Evolutionary conservation across 2,113 vertebrate genomes (phyloP), one percentile per base, ranked within the genome.

Genomic region (Psilopsiagon aymara): DNA sequence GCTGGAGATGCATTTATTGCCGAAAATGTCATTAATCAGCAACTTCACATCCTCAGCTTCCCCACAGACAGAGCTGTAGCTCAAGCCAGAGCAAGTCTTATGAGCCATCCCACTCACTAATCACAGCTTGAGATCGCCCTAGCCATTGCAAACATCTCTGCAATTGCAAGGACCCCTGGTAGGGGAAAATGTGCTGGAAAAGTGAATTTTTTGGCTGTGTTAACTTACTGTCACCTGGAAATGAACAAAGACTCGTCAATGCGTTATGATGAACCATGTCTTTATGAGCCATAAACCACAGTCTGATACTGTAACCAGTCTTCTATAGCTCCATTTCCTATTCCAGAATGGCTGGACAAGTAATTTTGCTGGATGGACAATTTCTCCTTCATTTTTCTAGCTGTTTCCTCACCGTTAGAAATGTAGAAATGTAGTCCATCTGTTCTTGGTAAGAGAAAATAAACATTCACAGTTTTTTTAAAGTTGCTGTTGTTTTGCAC

Each of bases 11-110:
- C 29, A 63, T 68, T 84, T 88, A 73, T 75, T 73, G 27, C 17
- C 76, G 66, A 84, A 91, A 95, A 95, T 55, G 13, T 75, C 47
- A 71, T 88, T 94, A 94, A 37, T 79, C 88, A 91, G 91, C 73
- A 89, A 37, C 18, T 81, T 78, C 39, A 53, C 14, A 71, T 60
- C 29, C 28, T 77, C 80, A 67, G 0, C 25, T 79, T 81, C 46
- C 14, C 43, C 86, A 84, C 17, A 81, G 63, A 35, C 11, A 1
- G 67, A 86, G 41, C 24, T 74, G 71, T 53, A 88, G 57, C n/a
- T 90, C 68, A 86, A 90, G 49, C 59, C 29, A 92, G n/a, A 90
- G 62, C 46, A 75, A 88, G 79, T 41, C 41, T 49, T 57, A 44
- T 41, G 18, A 86, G 18, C 29, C 19, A 16, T 23, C 8, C 64